Evolutionary conservation across 2,797 vertebrate species (phyloP).

Genomic region (Staurois parvus): DNA sequence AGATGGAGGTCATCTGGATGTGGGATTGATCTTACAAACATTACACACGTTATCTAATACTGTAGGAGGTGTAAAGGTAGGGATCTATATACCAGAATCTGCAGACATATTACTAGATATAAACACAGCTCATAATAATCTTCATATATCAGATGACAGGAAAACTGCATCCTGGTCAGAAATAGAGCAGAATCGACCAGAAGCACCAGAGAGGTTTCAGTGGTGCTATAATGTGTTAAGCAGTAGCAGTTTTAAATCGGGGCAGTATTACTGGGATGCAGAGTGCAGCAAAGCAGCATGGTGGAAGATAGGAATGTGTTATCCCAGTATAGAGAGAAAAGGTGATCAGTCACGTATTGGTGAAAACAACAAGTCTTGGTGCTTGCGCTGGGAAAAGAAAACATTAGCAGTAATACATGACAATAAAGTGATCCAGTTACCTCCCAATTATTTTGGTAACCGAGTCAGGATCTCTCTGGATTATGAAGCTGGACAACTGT

Average conservation of each 20-base stretch:
- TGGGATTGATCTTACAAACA: background rate
- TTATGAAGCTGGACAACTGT: constrained; percentile 8
- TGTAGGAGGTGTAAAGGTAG: background rate
- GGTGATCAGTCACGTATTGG: background rate
- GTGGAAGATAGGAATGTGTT: constrained; percentile 2
- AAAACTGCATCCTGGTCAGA: background rate
- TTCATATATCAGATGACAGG: background rate
- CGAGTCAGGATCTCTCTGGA: background rate
- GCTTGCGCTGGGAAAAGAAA: background rate
- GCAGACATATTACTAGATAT: constrained; percentile 21
- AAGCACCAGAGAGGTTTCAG: constrained; percentile 15
- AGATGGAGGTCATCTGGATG: background rate
- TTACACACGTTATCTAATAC: background rate
- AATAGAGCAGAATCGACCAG: background rate
- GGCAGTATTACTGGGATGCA: constrained; percentile 20
- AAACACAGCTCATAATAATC: constrained; percentile 2
- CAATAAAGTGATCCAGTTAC: background rate
- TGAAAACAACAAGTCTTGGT: constrained; percentile 7
- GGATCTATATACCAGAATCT: background rate
- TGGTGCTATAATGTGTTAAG: background rate
- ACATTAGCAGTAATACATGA: background rate
- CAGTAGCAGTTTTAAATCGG: background rate
- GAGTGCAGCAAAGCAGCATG: background rate
- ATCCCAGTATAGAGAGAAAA: constrained; percentile 3
- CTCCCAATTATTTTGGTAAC: background rate